Evolutionary conservation across 2,797 vertebrate genomes (phyloP).

Genomic region (Sorex maritimensis): DNA sequence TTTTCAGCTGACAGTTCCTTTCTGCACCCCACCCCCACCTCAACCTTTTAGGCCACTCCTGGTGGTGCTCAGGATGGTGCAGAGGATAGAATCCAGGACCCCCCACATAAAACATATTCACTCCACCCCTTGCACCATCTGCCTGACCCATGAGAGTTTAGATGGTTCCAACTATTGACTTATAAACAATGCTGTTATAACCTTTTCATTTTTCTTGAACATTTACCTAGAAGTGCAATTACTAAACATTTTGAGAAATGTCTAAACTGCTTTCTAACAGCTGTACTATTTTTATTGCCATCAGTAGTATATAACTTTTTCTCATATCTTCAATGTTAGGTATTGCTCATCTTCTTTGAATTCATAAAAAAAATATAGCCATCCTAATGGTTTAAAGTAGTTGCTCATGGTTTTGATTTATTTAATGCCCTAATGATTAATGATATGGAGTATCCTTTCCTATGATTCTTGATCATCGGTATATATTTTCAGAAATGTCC

Average conservation of each 20-base stretch:
- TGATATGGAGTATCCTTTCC: background rate
- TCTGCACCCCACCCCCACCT: background rate
- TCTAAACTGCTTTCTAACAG: constrained; percentile 29
- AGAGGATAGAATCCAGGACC: background rate
- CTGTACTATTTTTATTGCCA: background rate
- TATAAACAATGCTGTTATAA: background rate
- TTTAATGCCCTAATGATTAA: background rate
- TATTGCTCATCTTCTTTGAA: background rate
- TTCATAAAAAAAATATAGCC: background rate
- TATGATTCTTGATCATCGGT: background rate
- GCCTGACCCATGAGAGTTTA: too few relatives aligned
- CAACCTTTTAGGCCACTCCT: background rate
- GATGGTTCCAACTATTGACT: too few relatives aligned
- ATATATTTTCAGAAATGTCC: background rate
- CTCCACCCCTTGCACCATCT: background rate
- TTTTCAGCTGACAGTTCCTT: constrained; percentile 27
- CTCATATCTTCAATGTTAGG: background rate
- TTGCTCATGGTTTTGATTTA: background rate
- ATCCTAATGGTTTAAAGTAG: background rate
- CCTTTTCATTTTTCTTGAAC: constrained; percentile 51
- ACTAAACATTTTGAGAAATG: constrained; percentile 27
- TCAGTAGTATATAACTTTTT: background rate
- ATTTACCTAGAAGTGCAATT: background rate
- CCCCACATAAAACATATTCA: background rate
- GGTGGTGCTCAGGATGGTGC: background rate